phyloP scores from a whole-genome alignment of 2,797 vertebrate genomes.

The Amniataba percoides region DNA sequence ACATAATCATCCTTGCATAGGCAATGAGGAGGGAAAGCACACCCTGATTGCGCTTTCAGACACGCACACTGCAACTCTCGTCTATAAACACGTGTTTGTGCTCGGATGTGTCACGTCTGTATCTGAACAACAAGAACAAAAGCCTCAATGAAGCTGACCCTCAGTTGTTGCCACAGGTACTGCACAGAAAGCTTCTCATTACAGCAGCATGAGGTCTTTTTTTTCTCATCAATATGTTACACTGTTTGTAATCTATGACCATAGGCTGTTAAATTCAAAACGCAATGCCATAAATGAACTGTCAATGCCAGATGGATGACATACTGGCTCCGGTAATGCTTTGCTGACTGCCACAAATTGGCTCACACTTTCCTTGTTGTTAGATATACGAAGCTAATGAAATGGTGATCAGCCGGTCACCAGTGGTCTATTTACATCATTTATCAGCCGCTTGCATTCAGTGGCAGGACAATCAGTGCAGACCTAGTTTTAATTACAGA shows the following conservation, averaged over 20 bases:
- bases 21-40: not conserved
- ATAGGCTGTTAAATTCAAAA: conserved; percentile 44
- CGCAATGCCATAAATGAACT: conserved; percentile 53
- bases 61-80: too few relatives aligned
- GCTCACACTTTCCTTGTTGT: conserved; percentile 36
- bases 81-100: not conserved
- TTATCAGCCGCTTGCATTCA: conserved; percentile 23
- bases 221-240: conserved; percentile 26
- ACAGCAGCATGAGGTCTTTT: conserved; percentile 15
- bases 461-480: not conserved
- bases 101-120: not conserved
- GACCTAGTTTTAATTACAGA: conserved; percentile 11
- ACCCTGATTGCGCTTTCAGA: not conserved
- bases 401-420: conserved; percentile 31
- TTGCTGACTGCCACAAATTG: conserved; percentile 46
- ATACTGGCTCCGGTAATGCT: conserved; percentile 24
- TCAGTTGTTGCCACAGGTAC: not conserved
- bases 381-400: conserved; percentile 44
- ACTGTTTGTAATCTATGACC: conserved; percentile 37
- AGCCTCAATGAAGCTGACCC: not conserved
- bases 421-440: conserved; percentile 31
- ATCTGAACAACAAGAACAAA: not conserved
- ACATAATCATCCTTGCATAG: not conserved
- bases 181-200: conserved; percentile 10
- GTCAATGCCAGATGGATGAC: conserved; percentile 55